phyloP scores from a whole-genome alignment of 2,888 invertebrate species.

The Temnothorax unifasciatus region DNA sequence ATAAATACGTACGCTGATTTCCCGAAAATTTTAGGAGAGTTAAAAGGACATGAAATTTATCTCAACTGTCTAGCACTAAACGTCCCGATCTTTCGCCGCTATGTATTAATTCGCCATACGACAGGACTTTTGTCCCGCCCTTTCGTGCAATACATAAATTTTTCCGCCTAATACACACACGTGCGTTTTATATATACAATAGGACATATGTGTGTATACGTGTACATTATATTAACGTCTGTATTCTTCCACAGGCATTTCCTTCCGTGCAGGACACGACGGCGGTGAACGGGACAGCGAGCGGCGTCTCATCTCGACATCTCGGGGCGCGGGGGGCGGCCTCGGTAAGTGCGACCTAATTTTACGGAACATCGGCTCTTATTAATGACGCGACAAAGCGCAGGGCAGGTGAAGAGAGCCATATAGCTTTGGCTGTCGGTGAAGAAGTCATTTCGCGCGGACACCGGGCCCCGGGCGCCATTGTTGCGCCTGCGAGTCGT shows the following conservation, averaged over 20 bases:
- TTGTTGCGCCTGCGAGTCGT: slow-evolving; percentile 73
- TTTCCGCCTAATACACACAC: slow-evolving; percentile 14
- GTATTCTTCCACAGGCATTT: slow-evolving; percentile 29
- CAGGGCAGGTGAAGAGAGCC: slow-evolving; percentile 59
- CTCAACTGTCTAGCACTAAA: neutral
- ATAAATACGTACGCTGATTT: neutral
- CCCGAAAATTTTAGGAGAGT: neutral
- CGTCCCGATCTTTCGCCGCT: neutral
- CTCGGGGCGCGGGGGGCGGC: slow-evolving; percentile 56
- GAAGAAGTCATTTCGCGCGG: slow-evolving; percentile 71
- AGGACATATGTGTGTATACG: neutral
- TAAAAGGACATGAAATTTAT: slow-evolving; percentile 19
- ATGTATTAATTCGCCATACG: slow-evolving; percentile 27
- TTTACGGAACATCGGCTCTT: slow-evolving; percentile 85
- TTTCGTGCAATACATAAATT: slow-evolving; percentile 30
- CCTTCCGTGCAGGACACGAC: slow-evolving; percentile 51
- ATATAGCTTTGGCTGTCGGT: slow-evolving; percentile 71
- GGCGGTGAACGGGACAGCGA: slow-evolving; percentile 61
- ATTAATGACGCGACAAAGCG: slow-evolving; percentile 78
- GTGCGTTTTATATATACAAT: neutral
- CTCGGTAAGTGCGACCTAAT: slow-evolving; percentile 83
- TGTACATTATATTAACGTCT: neutral
- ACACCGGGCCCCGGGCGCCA: slow-evolving; percentile 64
- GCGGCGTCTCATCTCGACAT: slow-evolving; percentile 44
- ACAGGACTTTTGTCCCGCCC: slow-evolving; percentile 13